Percentiles rank a stretch among this genome's conserved stretches.
phyloP scores from a whole-genome alignment of 2,797 vertebrate genomes.

The Limnodromus scolopaceus region DNA sequence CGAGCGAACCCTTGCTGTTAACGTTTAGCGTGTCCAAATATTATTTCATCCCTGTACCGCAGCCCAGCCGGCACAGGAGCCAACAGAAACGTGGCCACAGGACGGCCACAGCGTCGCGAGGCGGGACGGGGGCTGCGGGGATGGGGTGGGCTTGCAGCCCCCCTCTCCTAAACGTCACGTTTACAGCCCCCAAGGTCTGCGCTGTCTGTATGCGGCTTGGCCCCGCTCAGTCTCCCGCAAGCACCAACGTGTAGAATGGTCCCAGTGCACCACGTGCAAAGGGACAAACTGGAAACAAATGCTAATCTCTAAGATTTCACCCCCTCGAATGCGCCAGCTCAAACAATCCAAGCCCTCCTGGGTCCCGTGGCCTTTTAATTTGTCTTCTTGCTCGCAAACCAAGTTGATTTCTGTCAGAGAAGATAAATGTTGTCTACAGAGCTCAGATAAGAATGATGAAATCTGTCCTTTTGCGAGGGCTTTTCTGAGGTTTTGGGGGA shows the following conservation, averaged over 20 bases:
- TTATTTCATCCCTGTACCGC: conserved; percentile 16
- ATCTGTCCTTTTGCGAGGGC: neutral
- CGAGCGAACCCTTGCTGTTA: neutral
- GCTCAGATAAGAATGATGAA: conserved; percentile 9
- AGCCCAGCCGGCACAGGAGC: neutral
- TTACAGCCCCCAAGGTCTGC: neutral
- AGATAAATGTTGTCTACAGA: conserved; percentile 10
- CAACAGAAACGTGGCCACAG: neutral
- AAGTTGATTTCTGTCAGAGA: conserved; percentile 18
- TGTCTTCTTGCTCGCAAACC: neutral
- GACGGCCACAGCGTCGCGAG: neutral
- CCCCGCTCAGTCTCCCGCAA: fast-evolving
- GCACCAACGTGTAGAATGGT: fast-evolving
- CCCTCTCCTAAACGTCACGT: neutral
- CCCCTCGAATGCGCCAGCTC: neutral
- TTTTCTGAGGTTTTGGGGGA: neutral
- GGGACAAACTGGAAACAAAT: neutral
- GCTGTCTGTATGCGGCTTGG: fast-evolving
- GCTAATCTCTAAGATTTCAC: neutral
- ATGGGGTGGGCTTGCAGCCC: neutral
- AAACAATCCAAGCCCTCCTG: neutral
- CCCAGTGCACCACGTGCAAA: fast-evolving
- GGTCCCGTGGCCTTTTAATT: neutral
- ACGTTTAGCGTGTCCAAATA: neutral
- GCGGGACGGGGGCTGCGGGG: neutral